Evolutionary conservation across 2,797 vertebrate species (phyloP).

Genomic region (Apodemus agrarius): DNA sequence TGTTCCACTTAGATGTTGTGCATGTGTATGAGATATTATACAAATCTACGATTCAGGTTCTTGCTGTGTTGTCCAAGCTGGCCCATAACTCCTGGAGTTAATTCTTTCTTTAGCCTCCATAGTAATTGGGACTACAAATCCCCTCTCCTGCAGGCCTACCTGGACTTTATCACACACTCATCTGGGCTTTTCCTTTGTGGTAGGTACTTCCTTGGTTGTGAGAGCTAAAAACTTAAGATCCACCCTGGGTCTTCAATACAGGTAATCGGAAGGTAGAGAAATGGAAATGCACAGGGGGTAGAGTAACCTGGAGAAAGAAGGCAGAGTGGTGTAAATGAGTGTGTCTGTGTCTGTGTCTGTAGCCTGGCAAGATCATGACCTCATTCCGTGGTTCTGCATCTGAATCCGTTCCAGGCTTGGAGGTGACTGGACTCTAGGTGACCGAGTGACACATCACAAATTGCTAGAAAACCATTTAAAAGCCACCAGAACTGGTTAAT

Average conservation of each 20-base stretch:
- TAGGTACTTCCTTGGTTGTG: conserved; percentile 22
- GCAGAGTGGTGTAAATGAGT: background rate
- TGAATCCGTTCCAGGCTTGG: background rate
- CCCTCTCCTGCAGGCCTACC: background rate
- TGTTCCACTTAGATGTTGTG: background rate
- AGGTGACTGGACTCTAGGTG: conserved; percentile 15
- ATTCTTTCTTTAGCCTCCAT: background rate
- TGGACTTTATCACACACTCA: background rate
- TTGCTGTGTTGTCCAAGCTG: background rate
- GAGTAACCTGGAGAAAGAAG: background rate
- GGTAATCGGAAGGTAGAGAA: background rate
- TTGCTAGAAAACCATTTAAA: conserved; percentile 28
- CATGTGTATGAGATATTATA: background rate
- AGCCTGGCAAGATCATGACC: background rate
- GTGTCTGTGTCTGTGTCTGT: background rate
- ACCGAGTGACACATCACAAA: background rate
- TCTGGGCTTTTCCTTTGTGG: background rate
- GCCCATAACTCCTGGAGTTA: background rate
- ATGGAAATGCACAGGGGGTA: background rate
- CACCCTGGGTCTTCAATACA: background rate
- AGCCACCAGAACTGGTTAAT: background rate
- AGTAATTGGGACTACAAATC: background rate
- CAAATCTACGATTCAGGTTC: background rate
- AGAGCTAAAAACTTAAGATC: background rate
- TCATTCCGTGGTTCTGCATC: conserved; percentile 8